phyloP scores from a whole-genome alignment of 64 coral and sea anemone genomes.

The Anthopleura sola region DNA sequence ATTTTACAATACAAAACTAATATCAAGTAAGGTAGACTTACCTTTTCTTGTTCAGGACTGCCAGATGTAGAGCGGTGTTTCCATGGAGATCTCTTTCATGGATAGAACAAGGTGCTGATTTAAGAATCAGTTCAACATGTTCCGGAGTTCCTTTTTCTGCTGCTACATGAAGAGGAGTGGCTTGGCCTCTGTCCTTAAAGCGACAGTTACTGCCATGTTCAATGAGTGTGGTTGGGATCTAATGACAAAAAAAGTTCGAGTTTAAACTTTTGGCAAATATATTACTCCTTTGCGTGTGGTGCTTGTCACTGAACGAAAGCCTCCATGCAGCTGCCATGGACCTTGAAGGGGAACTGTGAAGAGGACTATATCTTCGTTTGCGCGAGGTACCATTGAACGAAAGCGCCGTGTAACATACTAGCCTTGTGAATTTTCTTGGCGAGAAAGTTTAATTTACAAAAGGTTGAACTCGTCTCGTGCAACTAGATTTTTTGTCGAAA shows the following conservation, averaged over 20 bases:
- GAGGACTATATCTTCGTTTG: too few relatives aligned
- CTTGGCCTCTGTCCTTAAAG: constrained; percentile 56
- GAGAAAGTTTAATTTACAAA: too few relatives aligned
- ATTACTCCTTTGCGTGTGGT: too few relatives aligned
- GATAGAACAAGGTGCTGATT: background rate
- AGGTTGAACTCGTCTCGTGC: too few relatives aligned
- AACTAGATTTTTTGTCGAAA: too few relatives aligned
- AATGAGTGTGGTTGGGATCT: constrained; percentile 63
- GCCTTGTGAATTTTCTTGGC: too few relatives aligned
- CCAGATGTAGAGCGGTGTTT: constrained; percentile 73
- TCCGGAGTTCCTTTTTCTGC: constrained; percentile 47
- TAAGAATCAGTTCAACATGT: constrained; percentile 46
- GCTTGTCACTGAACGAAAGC: too few relatives aligned
- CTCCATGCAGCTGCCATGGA: too few relatives aligned
- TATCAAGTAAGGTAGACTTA: background rate
- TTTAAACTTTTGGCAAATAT: background rate
- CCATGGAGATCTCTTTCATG: constrained; percentile 18
- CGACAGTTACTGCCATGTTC: constrained; percentile 34
- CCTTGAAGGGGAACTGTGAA: too few relatives aligned
- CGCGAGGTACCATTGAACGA: too few relatives aligned
- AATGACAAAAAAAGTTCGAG: background rate
- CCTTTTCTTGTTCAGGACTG: constrained; percentile 27
- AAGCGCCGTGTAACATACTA: too few relatives aligned
- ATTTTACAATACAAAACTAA: too few relatives aligned
- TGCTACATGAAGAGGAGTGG: constrained; percentile 74